Evolutionary conservation across 2,888 invertebrate species (phyloP).

Genomic region (Epicampocera succincta): DNA sequence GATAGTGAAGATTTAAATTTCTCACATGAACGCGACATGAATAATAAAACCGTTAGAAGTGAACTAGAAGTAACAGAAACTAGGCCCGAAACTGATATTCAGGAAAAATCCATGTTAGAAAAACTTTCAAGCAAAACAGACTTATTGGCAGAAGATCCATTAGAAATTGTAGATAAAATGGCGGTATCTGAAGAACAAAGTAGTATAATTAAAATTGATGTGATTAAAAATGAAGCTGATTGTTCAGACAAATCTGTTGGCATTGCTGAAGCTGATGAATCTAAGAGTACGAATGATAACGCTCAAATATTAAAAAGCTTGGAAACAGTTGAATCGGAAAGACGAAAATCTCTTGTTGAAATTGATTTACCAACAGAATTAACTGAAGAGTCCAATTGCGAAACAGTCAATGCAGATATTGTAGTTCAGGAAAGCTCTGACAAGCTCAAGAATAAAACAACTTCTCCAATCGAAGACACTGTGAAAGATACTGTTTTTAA

Average conservation of each 20-base stretch:
- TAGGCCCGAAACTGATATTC: not conserved
- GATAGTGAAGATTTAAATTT: conserved; percentile 60
- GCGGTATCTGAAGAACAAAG: not conserved
- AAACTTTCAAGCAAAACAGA: not conserved
- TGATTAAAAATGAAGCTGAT: not conserved
- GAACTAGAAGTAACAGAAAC: not conserved
- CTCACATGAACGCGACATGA: conserved; percentile 28
- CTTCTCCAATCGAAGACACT: not conserved
- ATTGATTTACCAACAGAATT: no score
- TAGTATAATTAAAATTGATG: not conserved
- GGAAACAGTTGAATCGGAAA: not conserved
- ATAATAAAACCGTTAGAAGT: conserved; percentile 15
- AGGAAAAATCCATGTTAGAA: conserved; percentile 41
- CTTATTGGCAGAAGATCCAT: conserved; percentile 26
- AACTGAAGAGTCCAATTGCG: not conserved
- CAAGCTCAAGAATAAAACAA: not conserved
- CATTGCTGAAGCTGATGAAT: not conserved
- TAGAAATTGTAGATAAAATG: conserved; percentile 19
- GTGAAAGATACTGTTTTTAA: not conserved
- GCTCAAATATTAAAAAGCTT: not conserved
- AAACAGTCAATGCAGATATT: not conserved
- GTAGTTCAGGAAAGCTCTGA: no score
- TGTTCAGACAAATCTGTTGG: not conserved
- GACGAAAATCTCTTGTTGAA: not conserved
- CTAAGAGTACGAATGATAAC: not conserved